Base-by-base conservation (phyloP, 2,113 vertebrate genomes). In the Lasiurus borealis region DNA sequence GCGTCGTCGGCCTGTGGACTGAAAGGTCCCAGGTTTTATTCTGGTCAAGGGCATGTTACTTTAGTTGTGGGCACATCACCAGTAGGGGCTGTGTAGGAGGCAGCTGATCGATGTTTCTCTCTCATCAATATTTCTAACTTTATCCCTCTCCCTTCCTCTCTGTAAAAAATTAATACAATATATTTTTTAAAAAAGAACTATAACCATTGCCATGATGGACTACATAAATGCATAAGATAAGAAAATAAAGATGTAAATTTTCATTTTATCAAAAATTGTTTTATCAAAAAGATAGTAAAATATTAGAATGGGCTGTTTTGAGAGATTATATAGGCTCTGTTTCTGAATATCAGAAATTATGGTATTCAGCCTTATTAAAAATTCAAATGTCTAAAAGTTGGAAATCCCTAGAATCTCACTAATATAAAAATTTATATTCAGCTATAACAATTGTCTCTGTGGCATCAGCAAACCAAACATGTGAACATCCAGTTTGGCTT, bases 281-380 rank as follows among this genome's bases (percentile, higher is more conserved):
- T 88, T 80, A 77, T 72, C 40, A 46, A 92, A 80, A 59, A 64
- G 25, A 34, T 57, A 85, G 81, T 77, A 77, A 75, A 90, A 72
- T 19, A 83, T 68, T 88, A 73, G 82, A 73, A 78, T 64, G 15
- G 15, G 18, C 16, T 71, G 25, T 46, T 44, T 78, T 71, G 48
- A 91, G 13, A 15, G 23, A 57, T 77, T 76, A 62, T 2, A 66
- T 34, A 92, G 23, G 16, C 5, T 64, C 36, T 59, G 34, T 78
- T 77, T 85, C 83, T 68, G 57, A 85, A 78, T 80, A 64, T 52
- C 68, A 91, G 34, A 96, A 59, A 5, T 18, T 0, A 48, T 48
- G 27, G 15, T 85, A 5, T 87, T 94, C 40, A 72, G 84, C 19
- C 10, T 88, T 72, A 66, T n/a, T 82, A 91, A 96, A 96, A 86